Conservation (phyloP, 1,140 invertebrate genomes). For the Colletes gigas region DNA sequence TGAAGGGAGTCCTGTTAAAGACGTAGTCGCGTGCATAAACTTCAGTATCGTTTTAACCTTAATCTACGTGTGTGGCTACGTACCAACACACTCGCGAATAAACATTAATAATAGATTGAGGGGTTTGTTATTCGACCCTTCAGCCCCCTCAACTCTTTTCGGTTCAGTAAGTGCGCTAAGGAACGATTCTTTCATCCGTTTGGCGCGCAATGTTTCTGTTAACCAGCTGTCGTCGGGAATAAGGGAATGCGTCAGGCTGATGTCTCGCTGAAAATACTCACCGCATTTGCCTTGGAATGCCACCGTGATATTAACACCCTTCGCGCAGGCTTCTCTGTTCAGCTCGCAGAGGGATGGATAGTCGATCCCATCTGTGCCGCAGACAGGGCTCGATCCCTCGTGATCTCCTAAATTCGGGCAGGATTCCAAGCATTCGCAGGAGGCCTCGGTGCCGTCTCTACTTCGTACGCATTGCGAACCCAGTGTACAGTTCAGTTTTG, state of each 20-base stretch:
- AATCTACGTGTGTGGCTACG: too few species aligned
- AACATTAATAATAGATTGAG: too few species aligned
- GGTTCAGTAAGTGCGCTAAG: neutral
- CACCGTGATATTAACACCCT: constrained; percentile 89
- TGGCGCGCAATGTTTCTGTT: neutral
- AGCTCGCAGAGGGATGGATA: constrained; percentile 92
- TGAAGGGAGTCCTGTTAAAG: too few species aligned
- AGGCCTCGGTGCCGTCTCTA: constrained; percentile 87
- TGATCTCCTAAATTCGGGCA: constrained; percentile 92
- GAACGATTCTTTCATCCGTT: neutral
- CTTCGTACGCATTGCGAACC: constrained; percentile 89
- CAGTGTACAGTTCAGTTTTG: constrained; percentile 86
- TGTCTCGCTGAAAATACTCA: constrained; percentile 81
- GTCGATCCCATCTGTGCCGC: constrained; percentile 88
- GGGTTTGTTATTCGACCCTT: too few species aligned
- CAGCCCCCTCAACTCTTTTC: too few species aligned
- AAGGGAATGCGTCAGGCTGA: too few species aligned
- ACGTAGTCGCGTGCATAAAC: too few species aligned
- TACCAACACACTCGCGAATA: too few species aligned
- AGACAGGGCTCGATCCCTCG: constrained; percentile 87
- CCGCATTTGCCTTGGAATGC: constrained; percentile 95
- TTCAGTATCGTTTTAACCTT: too few species aligned
- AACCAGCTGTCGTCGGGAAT: neutral
- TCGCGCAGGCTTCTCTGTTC: constrained; percentile 87
- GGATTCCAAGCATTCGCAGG: constrained; percentile 87